Conservation (phyloP, 2,888 invertebrate species). For the Tubulanus polymorphus region DNA sequence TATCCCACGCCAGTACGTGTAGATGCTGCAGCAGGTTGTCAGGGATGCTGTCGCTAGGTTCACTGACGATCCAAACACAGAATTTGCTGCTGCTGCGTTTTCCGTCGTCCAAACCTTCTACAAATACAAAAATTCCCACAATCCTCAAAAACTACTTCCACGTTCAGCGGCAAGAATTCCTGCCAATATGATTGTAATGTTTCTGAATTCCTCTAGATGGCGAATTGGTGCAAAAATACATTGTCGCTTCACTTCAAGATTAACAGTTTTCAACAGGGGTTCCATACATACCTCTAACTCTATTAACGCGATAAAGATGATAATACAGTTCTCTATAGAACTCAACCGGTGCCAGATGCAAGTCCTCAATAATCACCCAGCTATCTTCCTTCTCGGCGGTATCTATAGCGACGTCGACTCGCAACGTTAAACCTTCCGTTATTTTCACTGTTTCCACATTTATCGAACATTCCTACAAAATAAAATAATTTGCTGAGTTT, state of each 20-base stretch:
- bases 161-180: too few species aligned
- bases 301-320: slow-evolving; percentile 33
- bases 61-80: slow-evolving; percentile 43
- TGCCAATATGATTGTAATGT: too few species aligned
- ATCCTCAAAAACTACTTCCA: too few species aligned
- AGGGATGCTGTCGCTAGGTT: slow-evolving; percentile 31
- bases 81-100: slow-evolving; percentile 21
- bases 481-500: neutral
- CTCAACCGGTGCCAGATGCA: slow-evolving; percentile 36
- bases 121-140: neutral
- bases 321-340: slow-evolving; percentile 35
- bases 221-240: too few species aligned
- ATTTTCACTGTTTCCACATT: slow-evolving; percentile 30
- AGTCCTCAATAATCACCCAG: slow-evolving; percentile 45
- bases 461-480: neutral
- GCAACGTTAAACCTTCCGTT: slow-evolving; percentile 35
- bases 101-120: neutral
- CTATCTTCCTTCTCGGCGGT: slow-evolving; percentile 41
- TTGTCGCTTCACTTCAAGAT: too few species aligned
- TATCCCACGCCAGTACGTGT: slow-evolving; percentile 38
- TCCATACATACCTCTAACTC: slow-evolving; percentile 26
- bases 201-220: too few species aligned
- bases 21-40: slow-evolving; percentile 32
- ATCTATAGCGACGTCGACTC: slow-evolving; percentile 38
- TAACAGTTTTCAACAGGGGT: too few species aligned